These are phyloP conservation scores for Alcedo atthis DNA, from an alignment of 2,797 vertebrate genomes.

Conservation along the genomic window DNA sequence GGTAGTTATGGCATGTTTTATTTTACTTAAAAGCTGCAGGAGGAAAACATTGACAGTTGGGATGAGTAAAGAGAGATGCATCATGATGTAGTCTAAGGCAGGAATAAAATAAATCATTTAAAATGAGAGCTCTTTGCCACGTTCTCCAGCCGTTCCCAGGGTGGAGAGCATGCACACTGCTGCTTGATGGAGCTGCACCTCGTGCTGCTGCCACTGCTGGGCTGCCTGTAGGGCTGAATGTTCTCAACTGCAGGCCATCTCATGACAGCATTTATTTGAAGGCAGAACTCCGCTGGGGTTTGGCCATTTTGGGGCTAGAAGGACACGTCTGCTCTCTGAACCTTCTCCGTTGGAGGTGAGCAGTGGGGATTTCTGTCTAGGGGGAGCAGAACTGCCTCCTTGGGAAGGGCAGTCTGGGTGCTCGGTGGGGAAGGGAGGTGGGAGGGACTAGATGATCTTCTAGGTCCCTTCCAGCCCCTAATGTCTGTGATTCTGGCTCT, in stretches of 20 bases:
- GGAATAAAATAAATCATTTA: not conserved
- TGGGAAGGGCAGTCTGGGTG: not conserved
- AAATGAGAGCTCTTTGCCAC: not conserved
- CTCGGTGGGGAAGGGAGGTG: not conserved
- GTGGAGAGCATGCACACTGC: not conserved
- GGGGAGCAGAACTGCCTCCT: not conserved
- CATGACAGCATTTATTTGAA: not conserved
- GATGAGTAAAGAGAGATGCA: not conserved
- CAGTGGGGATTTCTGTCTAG: not conserved
- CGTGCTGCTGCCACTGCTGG: not conserved
- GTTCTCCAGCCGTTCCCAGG: not conserved
- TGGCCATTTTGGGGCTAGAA: not conserved
- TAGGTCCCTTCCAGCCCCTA: too few relatives aligned
- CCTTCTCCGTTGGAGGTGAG: not conserved
- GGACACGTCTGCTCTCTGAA: not conserved
- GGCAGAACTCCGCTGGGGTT: not conserved
- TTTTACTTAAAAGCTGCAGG: constrained; percentile 24
- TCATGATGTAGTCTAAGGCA: not conserved
- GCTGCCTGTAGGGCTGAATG: not conserved
- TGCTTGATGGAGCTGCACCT: not conserved
- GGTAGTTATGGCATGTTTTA: not conserved
- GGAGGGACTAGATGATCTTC: too few relatives aligned
- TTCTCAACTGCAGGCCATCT: not conserved
- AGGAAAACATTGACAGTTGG: not conserved
- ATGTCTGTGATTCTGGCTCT: too few relatives aligned